These are phyloP conservation scores for Gymnodraco acuticeps DNA, from an alignment of 2,797 vertebrate genomes.

Conservation along the genomic window DNA sequence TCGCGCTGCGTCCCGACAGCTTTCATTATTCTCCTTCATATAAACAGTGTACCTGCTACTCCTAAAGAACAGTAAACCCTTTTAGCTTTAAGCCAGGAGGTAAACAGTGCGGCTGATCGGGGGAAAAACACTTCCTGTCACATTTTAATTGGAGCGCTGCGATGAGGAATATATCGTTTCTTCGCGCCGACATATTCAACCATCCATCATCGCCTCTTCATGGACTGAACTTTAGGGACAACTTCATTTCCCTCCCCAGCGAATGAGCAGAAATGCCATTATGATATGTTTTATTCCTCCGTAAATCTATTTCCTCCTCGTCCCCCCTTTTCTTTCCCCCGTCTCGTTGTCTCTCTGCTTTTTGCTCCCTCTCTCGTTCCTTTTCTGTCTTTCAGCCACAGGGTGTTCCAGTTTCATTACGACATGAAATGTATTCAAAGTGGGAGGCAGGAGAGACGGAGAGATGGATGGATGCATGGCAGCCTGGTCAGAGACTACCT, in stretches of 20 bases:
- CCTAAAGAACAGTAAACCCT: conserved; percentile 8
- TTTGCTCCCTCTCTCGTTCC: conserved; percentile 36
- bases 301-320: conserved; percentile 10
- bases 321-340: background rate
- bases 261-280: conserved; percentile 42
- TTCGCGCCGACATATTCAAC: conserved; percentile 48
- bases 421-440: conserved; percentile 72
- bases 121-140: conserved; percentile 50
- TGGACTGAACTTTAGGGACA: conserved; percentile 56
- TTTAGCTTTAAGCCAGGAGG: conserved; percentile 32
- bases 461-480: conserved; percentile 57
- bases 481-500: conserved; percentile 69
- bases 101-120: conserved; percentile 60
- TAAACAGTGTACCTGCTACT: conserved; percentile 4
- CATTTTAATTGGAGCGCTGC: conserved; percentile 73
- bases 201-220: conserved; percentile 71
- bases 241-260: conserved; percentile 57
- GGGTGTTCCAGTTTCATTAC: conserved; percentile 69
- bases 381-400: conserved; percentile 53
- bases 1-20: background rate
- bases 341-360: conserved; percentile 31
- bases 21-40: conserved; percentile 42
- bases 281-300: conserved; percentile 43
- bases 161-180: conserved; percentile 58
- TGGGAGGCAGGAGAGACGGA: conserved; percentile 55